A percentile compares a stretch with the other conserved stretches of the same genome.
These are phyloP conservation scores for Callithrix jacchus DNA, from an alignment of 2,113 vertebrate genomes.

Conservation along the genomic window DNA sequence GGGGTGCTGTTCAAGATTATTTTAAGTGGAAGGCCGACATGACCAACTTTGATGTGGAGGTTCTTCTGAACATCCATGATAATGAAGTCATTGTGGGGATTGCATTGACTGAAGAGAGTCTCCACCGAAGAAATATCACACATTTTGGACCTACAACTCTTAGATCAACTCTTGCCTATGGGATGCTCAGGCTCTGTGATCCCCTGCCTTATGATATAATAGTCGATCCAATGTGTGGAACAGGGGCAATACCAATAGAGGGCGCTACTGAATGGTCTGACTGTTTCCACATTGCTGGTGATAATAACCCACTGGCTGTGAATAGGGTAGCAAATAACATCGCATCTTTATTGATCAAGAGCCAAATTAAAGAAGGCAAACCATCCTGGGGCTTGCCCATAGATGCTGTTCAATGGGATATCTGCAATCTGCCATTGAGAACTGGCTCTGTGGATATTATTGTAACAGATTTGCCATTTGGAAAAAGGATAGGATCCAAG, in stretches of 20 bases:
- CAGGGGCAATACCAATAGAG: constrained; percentile 97
- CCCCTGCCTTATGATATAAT: constrained; percentile 93
- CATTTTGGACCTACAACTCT: constrained; percentile 98
- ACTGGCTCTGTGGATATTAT: constrained; percentile 92
- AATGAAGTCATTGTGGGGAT: constrained; percentile 95
- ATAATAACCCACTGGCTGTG: constrained; percentile 94
- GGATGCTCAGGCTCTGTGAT: constrained; percentile 97
- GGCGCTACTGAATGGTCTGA: constrained; percentile 92
- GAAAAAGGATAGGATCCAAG: constrained; percentile 97
- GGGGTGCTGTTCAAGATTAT: constrained; percentile 94
- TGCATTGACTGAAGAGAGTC: constrained; percentile 96
- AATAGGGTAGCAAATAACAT: constrained; percentile 95
- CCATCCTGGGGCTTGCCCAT: constrained; percentile 87
- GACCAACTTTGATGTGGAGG: constrained; percentile 99
- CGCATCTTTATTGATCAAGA: constrained; percentile 91
- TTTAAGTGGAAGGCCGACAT: constrained; percentile 99
- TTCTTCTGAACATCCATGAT: constrained; percentile 95
- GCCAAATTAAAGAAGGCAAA: constrained; percentile 86
- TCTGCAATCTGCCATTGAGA: constrained; percentile 91
- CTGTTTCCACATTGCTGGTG: constrained; percentile 94
- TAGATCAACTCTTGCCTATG: constrained; percentile 96
- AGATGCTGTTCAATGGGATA: constrained; percentile 93
- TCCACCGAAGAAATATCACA: constrained; percentile 97
- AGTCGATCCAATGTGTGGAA: constrained; percentile 98
- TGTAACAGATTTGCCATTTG: constrained; percentile 98